Evolutionary conservation across 2,797 vertebrate genomes (phyloP), one percentile per base, ranked within the genome.

Genomic region (Enteromius thamalakanensis): DNA sequence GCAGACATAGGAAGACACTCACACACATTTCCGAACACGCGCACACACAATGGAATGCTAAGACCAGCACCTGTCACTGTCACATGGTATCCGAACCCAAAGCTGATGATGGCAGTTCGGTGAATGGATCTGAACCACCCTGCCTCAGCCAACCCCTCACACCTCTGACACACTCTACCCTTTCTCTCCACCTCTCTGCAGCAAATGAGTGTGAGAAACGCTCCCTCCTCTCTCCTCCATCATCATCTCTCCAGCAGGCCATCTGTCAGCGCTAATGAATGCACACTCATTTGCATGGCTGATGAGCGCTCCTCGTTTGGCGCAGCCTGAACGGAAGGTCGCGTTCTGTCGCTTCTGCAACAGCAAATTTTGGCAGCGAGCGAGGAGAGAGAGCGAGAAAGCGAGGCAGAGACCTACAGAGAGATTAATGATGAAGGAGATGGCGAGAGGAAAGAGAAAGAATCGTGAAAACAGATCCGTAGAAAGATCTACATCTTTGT

Each of bases 181-280:
- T 88, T 80, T 85, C 85, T 85, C 85, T 82, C 51, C 81, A 67
- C 79, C 79, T 81, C 83, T 71, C 84, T 79, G 81, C 75, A 55
- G 79, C 82, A 82, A 67, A 84, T 82, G 84, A 81, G 85, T 75
- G 76, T 79, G 87, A 88, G 83, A 88, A 88, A 88, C 60, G 79
- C 81, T 89, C 86, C 86, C 87, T 88, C 79, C 87, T 85, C 79
- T 87, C 94, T 96, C 95, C 94, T 95, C 95, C 96, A 96, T 96
- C 96, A 96, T 96, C 95, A 95, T 84, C 76, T 83, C 96, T 96
- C 95, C 95, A 96, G 96, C 95, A 96, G 95, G 95, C 96, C 96
- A 96, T 96, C 96, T 96, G 96, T 96, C 96, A 95, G 95, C 94
- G 96, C 96, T 96, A 96, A 96, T 96, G 96, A 96, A 96, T 96